phyloP scores from a whole-genome alignment of 1,140 invertebrate genomes.

The Oryzaephilus surinamensis region DNA sequence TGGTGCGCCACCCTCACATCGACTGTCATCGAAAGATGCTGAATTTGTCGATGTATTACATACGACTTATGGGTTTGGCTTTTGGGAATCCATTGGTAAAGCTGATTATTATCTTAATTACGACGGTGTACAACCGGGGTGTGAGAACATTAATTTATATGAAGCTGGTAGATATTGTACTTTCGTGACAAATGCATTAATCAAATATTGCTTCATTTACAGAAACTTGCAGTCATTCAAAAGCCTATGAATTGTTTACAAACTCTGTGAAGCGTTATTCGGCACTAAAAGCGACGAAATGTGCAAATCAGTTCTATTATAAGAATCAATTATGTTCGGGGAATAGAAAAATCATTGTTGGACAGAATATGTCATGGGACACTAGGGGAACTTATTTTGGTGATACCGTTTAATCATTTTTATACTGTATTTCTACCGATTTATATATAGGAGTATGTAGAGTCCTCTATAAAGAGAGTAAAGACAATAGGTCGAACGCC shows the following conservation, averaged over 20 bases:
- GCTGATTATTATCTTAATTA: conserved; percentile 81
- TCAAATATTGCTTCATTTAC: conserved; percentile 4
- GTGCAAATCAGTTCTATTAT: too few relatives aligned
- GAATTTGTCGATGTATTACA: conserved; percentile 85
- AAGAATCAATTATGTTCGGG: too few relatives aligned
- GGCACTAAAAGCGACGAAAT: conserved; percentile 1
- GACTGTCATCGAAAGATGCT: conserved; percentile 51
- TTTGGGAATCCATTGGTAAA: conserved; percentile 59
- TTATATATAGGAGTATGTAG: too few relatives aligned
- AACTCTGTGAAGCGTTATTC: conserved; percentile 8
- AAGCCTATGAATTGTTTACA: conserved; percentile 11
- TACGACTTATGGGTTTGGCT: conserved; percentile 73
- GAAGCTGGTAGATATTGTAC: conserved; percentile 12
- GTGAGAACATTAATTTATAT: conserved; percentile 36
- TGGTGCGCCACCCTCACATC: conserved; percentile 1
- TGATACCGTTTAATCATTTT: too few relatives aligned
- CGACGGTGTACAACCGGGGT: conserved; percentile 69
- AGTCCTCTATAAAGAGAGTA: too few relatives aligned
- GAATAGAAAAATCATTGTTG: too few relatives aligned
- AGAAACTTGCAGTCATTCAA: conserved; percentile 19
- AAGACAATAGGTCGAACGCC: too few relatives aligned
- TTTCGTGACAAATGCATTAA: not conserved
- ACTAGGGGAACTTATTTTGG: too few relatives aligned
- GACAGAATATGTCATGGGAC: too few relatives aligned
- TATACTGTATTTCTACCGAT: too few relatives aligned